These are phyloP conservation scores for Stenolophus ochropezus DNA, from an alignment of 2,888 invertebrate species.

Conservation along the genomic window DNA sequence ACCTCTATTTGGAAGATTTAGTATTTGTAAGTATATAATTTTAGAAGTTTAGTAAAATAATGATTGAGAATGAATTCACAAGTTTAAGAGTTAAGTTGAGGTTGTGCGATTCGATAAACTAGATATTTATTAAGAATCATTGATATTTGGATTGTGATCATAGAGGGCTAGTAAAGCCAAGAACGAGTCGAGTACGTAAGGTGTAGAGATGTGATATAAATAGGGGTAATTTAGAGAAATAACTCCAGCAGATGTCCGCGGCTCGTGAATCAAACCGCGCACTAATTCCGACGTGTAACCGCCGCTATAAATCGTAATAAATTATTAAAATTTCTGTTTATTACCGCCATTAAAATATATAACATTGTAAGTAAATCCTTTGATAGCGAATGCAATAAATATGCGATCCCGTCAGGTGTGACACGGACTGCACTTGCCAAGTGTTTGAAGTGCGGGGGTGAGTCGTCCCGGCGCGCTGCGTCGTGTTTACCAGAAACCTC, in stretches of 20 bases:
- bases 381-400: constrained; percentile 27
- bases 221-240: background rate
- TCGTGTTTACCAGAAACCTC: constrained; percentile 51
- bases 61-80: too few relatives aligned
- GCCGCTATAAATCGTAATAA: constrained; percentile 11
- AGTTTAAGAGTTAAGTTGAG: too few relatives aligned
- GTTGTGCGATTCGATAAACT: too few relatives aligned
- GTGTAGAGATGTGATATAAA: background rate
- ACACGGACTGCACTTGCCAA: constrained; percentile 10
- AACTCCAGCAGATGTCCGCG: background rate
- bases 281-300: background rate
- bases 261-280: background rate
- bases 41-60: too few relatives aligned
- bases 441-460: constrained; percentile 18
- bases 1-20: too few relatives aligned
- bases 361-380: constrained; percentile 40
- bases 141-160: too few relatives aligned
- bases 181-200: too few relatives aligned
- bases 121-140: too few relatives aligned
- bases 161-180: too few relatives aligned
- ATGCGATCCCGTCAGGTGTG: background rate
- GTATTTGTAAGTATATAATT: too few relatives aligned
- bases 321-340: constrained; percentile 33
- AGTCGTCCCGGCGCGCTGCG: background rate
- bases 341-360: constrained; percentile 26